A percentile compares a stretch with the other conserved stretches of the same genome.
phyloP scores from a whole-genome alignment of 2,113 vertebrate species.

The Tympanuchus pallidicinctus region DNA sequence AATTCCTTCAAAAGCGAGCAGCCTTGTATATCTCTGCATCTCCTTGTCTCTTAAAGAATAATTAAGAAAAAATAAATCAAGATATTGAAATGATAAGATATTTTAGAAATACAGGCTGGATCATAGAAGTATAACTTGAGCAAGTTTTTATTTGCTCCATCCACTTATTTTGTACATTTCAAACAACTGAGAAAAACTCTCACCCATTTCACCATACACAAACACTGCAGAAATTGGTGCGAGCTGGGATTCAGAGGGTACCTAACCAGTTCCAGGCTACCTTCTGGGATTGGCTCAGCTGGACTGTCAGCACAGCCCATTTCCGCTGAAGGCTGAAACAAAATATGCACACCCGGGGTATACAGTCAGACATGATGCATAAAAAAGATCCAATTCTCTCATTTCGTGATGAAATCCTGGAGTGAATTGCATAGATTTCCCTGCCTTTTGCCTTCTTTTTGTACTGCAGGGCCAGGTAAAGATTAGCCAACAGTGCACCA shows the following conservation, averaged over 20 bases:
- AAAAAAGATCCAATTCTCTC: neutral
- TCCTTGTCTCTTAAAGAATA: neutral
- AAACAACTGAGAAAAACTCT: neutral
- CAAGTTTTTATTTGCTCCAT: neutral
- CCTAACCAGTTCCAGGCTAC: neutral
- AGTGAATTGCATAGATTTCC: neutral
- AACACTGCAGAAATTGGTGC: neutral
- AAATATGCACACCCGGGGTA: neutral
- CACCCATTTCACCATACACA: neutral
- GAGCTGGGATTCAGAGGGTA: neutral
- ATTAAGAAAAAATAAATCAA: neutral
- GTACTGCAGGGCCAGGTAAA: neutral
- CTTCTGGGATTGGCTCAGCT: neutral
- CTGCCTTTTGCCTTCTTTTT: neutral
- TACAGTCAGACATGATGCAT: neutral
- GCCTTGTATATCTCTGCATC: neutral
- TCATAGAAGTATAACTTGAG: neutral
- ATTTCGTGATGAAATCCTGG: neutral
- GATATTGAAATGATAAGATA: neutral
- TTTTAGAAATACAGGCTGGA: neutral
- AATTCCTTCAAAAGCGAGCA: neutral
- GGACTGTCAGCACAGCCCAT: neutral
- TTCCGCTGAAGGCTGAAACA: neutral
- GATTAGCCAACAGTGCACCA: neutral
- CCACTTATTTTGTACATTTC: neutral